Conservation (phyloP, 2,888 invertebrate species). For the Sicus ferrugineus region DNA sequence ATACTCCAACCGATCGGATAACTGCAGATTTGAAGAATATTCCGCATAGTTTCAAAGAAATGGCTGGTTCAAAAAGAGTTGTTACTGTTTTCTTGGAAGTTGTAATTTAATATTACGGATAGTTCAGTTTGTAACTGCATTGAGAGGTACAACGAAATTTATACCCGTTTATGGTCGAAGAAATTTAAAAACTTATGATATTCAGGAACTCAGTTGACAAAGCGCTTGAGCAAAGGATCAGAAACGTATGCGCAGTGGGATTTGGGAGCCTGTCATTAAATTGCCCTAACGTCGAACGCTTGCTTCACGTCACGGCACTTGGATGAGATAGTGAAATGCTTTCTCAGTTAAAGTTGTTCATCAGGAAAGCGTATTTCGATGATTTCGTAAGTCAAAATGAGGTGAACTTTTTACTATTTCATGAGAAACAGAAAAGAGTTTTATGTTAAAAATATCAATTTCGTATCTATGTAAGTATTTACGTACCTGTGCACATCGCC, state of each 20-base stretch:
- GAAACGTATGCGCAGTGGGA: conserved; percentile 13
- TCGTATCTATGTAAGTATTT: no score
- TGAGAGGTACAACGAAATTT: no score
- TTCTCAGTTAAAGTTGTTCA: conserved; percentile 15
- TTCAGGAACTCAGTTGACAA: conserved; percentile 9
- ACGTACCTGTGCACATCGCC: no score
- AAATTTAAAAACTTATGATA: conserved; percentile 1
- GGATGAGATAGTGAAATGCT: conserved; percentile 29
- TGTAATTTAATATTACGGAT: no score
- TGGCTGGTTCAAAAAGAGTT: no score
- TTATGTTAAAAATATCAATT: conserved; percentile 9
- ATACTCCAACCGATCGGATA: no score
- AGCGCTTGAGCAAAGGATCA: not conserved
- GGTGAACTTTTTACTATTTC: conserved; percentile 32
- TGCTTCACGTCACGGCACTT: conserved; percentile 1
- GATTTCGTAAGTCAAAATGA: conserved; percentile 29
- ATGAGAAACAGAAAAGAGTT: conserved; percentile 3
- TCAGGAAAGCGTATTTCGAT: conserved; percentile 20
- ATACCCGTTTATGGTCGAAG: no score
- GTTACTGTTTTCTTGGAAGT: not conserved
- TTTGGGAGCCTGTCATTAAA: not conserved
- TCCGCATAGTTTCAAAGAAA: no score
- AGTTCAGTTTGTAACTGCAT: no score
- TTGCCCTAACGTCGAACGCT: not conserved
- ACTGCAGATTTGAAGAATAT: no score